Percentiles rank a stretch among this genome's conserved stretches.
phyloP scores from a whole-genome alignment of 1,140 invertebrate genomes.

The Hetaerina americana region DNA sequence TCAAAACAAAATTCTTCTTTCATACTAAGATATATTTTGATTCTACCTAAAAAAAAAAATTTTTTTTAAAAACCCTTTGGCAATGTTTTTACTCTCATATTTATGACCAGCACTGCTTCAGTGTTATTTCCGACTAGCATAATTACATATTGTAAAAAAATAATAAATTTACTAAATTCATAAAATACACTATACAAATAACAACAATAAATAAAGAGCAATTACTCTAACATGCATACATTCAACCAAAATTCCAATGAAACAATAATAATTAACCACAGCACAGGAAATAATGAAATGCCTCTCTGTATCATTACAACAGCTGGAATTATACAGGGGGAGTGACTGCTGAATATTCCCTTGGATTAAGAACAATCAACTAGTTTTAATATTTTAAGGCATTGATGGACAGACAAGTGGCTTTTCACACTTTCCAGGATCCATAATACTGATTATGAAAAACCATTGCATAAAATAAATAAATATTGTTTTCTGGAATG shows the following conservation, averaged over 20 bases:
- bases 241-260: not conserved
- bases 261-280: not conserved
- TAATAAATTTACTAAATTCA: not conserved
- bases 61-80: not conserved
- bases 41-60: not conserved
- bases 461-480: not conserved
- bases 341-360: not conserved
- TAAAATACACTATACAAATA: slow-evolving; percentile 1
- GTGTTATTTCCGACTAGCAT: not conserved
- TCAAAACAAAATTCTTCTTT: not conserved
- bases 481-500: not conserved
- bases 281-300: not conserved
- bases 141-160: not conserved
- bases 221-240: not conserved
- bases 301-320: not conserved
- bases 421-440: too few relatives aligned
- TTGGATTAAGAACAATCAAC: not conserved
- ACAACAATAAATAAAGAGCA: not conserved
- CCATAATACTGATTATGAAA: too few relatives aligned
- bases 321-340: too few relatives aligned
- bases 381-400: too few relatives aligned
- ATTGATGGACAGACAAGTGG: too few relatives aligned
- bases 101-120: not conserved
- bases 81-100: not conserved
- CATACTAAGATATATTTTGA: not conserved